Evolutionary conservation across 2,888 invertebrate genomes (phyloP).

Genomic region (Drosophila gaucha): DNA sequence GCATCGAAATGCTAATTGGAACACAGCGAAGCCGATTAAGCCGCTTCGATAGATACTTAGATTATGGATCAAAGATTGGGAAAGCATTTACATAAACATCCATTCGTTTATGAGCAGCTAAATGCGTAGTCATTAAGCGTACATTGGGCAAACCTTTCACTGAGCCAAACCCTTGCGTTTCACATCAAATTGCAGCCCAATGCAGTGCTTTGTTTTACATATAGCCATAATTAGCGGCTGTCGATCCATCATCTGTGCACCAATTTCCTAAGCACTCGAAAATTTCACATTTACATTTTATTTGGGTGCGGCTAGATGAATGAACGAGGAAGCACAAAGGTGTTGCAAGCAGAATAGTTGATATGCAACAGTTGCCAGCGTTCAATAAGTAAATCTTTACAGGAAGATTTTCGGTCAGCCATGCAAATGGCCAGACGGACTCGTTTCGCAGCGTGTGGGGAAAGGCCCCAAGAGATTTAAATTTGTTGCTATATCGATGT

Average conservation of each 20-base stretch:
- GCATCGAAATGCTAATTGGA: conserved; percentile 47
- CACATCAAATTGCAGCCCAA: conserved; percentile 12
- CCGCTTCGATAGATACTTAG: conserved; percentile 1
- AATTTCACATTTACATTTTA: conserved; percentile 36
- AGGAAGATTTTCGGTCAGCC: conserved; percentile 25
- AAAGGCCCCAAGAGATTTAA: conserved; percentile 22
- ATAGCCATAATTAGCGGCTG: conserved; percentile 41
- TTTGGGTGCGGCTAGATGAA: conserved; percentile 33
- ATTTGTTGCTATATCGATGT: conserved; percentile 35
- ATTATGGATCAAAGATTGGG: conserved; percentile 10
- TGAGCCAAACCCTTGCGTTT: not conserved
- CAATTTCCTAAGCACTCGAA: conserved; percentile 41
- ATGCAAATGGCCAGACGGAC: not conserved
- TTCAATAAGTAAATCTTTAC: no score
- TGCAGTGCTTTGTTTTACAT: conserved; percentile 25
- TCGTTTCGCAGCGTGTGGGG: not conserved
- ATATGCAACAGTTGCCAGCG: conserved; percentile 21
- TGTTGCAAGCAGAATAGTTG: no score
- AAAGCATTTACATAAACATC: conserved; percentile 25
- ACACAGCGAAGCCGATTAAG: conserved; percentile 31
- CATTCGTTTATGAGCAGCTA: not conserved
- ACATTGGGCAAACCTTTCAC: conserved; percentile 51
- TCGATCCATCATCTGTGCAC: conserved; percentile 36
- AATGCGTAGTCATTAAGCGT: conserved; percentile 9
- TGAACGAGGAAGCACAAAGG: conserved; percentile 45